phyloP scores from a whole-genome alignment of 2,113 vertebrate species.

The Meles meles region DNA sequence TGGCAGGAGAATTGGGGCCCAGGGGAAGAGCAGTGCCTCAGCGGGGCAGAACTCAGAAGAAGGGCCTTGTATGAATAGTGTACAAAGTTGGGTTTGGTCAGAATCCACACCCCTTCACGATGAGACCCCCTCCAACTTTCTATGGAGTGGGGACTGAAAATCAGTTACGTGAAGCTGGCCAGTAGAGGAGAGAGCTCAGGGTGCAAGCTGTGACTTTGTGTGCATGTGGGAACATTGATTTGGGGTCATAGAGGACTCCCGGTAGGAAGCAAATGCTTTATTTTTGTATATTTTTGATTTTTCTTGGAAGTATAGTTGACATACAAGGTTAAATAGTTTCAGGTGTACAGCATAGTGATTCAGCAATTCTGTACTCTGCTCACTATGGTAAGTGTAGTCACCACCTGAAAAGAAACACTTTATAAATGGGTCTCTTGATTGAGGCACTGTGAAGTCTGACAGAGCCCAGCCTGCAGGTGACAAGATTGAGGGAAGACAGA shows the following conservation, averaged over 20 bases:
- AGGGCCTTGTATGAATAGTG: background rate
- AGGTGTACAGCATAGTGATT: background rate
- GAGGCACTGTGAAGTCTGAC: background rate
- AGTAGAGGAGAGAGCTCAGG: rapidly evolving
- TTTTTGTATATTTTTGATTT: background rate
- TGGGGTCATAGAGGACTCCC: background rate
- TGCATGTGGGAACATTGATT: too few species aligned
- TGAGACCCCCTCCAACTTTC: background rate
- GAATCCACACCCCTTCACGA: too few species aligned
- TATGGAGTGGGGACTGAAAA: background rate
- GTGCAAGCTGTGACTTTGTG: background rate
- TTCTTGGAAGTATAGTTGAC: background rate
- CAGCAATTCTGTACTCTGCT: background rate
- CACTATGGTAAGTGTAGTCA: background rate
- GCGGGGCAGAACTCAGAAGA: background rate
- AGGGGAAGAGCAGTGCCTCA: background rate
- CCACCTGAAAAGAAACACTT: background rate
- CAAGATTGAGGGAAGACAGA: background rate
- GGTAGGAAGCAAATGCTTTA: background rate
- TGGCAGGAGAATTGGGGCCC: background rate
- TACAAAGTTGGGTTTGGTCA: background rate
- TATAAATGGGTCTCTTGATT: background rate
- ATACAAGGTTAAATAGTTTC: background rate
- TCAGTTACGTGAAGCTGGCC: background rate
- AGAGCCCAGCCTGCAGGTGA: background rate